A percentile compares a stretch with the other conserved stretches of the same genome.
These are phyloP conservation scores for Ochropleura leucogaster DNA, from an alignment of 2,888 invertebrate genomes.

Conservation along the genomic window DNA sequence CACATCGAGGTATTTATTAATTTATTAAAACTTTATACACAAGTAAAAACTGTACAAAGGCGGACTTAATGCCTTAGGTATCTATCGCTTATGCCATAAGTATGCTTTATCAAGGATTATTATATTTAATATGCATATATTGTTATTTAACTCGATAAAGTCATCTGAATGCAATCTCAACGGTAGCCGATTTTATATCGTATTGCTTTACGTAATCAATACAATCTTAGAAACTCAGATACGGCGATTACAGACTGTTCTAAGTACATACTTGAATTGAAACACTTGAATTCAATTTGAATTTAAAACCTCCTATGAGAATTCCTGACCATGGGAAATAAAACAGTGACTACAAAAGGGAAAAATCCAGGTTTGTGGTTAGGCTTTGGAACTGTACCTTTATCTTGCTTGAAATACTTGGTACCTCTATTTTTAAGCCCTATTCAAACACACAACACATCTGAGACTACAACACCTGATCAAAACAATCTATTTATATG, in stretches of 20 bases:
- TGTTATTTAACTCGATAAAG: slow-evolving; percentile 26
- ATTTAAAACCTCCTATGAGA: slow-evolving; percentile 10
- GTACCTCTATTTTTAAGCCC: too few species aligned
- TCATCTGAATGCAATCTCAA: slow-evolving; percentile 31
- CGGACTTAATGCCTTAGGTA: too few species aligned
- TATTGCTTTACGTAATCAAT: slow-evolving; percentile 38
- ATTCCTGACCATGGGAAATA: background rate
- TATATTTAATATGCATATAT: slow-evolving; percentile 12
- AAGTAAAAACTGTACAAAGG: too few species aligned
- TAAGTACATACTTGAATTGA: slow-evolving; percentile 12
- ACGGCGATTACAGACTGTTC: slow-evolving; percentile 12
- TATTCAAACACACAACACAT: background rate
- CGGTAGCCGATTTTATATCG: slow-evolving; percentile 28
- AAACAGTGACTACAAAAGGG: background rate
- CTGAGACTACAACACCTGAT: background rate
- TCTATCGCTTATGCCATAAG: background rate
- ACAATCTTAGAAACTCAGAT: slow-evolving; percentile 45
- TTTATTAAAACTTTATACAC: too few species aligned
- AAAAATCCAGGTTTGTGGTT: too few species aligned
- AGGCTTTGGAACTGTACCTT: too few species aligned
- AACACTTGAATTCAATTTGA: slow-evolving; percentile 25
- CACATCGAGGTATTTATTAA: too few species aligned
- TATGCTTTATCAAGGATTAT: slow-evolving; percentile 7
- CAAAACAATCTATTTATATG: slow-evolving; percentile 10
- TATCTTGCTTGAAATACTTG: too few species aligned